Conservation (phyloP, 2,113 vertebrate genomes). For the Eudyptes chrysolophus region DNA sequence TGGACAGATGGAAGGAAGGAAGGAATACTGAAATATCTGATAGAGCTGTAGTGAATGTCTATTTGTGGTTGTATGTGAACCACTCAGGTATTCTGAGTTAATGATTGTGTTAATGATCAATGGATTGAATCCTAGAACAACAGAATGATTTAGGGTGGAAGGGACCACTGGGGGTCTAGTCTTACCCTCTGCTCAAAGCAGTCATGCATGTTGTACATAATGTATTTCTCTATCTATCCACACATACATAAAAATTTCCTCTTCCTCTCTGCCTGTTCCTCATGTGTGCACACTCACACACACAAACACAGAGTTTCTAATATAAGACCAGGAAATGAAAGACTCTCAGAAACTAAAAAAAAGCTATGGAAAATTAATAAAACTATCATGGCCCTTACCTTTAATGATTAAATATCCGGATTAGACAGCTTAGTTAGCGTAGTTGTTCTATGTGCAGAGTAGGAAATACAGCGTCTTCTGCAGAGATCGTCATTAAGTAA, state of each 20-base stretch:
- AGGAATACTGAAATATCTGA: neutral
- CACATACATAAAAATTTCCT: neutral
- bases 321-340: neutral
- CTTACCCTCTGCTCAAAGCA: neutral
- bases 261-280: neutral
- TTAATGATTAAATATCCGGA: neutral
- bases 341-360: neutral
- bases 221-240: neutral
- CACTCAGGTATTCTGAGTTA: neutral
- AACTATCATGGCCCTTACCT: neutral
- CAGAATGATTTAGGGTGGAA: neutral
- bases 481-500: neutral
- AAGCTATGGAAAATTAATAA: neutral
- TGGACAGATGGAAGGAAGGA: neutral
- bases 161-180: neutral
- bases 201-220: neutral
- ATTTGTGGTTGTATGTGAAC: neutral
- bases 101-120: neutral
- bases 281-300: fast-evolving
- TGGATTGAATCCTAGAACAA: neutral
- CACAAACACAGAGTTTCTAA: neutral
- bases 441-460: neutral
- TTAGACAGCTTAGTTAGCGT: neutral
- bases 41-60: neutral
- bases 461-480: neutral